These are phyloP conservation scores for Globodera rostochiensis DNA, from an alignment of 1,140 invertebrate species.

Conservation along the genomic window DNA sequence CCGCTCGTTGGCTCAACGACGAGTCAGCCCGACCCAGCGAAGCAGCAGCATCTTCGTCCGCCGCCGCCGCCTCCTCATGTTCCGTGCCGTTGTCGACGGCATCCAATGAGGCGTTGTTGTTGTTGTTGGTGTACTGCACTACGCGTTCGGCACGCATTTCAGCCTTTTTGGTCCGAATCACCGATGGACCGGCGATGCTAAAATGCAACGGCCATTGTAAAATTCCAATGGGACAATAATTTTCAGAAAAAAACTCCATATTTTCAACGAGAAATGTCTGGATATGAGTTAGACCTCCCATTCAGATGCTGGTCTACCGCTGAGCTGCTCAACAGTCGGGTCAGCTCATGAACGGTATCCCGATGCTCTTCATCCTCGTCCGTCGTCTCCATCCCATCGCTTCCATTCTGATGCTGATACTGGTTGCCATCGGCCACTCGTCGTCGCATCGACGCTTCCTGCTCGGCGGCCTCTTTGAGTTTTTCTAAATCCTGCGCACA, in stretches of 20 bases:
- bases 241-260: conserved; percentile 11
- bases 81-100: neutral
- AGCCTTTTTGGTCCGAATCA: conserved; percentile 41
- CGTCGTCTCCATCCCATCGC: neutral
- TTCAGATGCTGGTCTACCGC: conserved; percentile 33
- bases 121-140: neutral
- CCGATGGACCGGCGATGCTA: conserved; percentile 30
- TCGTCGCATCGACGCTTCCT: conserved; percentile 4
- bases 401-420: neutral
- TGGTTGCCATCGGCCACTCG: conserved; percentile 17
- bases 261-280: too few relatives aligned
- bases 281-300: too few relatives aligned
- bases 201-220: neutral
- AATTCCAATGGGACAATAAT: neutral
- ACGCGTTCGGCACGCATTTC: conserved; percentile 37
- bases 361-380: conserved; percentile 15
- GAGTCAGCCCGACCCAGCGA: conserved; percentile 21
- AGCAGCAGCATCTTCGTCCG: neutral
- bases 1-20: conserved; percentile 41
- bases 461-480: conserved; percentile 21
- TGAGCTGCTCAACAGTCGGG: conserved; percentile 27
- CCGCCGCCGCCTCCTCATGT: neutral
- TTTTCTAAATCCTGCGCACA: conserved; percentile 39
- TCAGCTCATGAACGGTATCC: conserved; percentile 23
- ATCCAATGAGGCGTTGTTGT: neutral